Evolutionary conservation across 2,888 invertebrate genomes (phyloP), one percentile per base, ranked within the genome.

Genomic region (Rhabditoides inermis): DNA sequence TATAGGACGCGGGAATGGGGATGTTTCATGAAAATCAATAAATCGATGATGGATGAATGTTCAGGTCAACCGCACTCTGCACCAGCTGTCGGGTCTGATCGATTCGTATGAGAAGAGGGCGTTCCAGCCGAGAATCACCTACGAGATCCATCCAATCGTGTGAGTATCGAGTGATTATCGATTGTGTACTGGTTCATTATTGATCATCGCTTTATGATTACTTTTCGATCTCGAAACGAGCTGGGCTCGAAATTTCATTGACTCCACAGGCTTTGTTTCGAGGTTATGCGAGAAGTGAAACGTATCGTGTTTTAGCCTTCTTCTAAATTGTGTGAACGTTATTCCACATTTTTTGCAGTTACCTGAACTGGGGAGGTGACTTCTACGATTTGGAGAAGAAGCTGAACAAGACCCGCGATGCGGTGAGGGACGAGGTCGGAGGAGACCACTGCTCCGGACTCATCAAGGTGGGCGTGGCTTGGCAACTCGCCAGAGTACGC

Each of bases 361-460:
- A 57, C 49, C 49, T 70, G 27, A 73, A 73, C 56, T 58, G 69
- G 51, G 71, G 71, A 47, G 73, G 73, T 36, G 73, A 73, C 32
- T 63, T 74, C 50, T 71, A 70, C 49, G 73, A 73, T 52, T 53
- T 73, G 48, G 74, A 73, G 48, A 73, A 69, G 58, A 73, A 73
- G 55, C 58, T 73, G 63, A 73, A 73, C 65, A 74, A 73, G 53
- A 75, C 74, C 15, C 63, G 71, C 46, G 73, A 73, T 49, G 66
- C 65, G 12, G 51, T 53, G 32, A 53, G 61, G 25, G 63, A 58
- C 5, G 59, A 64, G 47, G 63, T 64, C 26, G 68, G 65, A 25
- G 70, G 65, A 48, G n/a, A n/a, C n/a, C 66, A 71, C 30, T 73
- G 73, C 54, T 73, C 73, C 3, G 73, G 73, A 36, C 45, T 72